Base-by-base conservation (phyloP, 1,140 invertebrate genomes). In the Drosophila subobscura region DNA sequence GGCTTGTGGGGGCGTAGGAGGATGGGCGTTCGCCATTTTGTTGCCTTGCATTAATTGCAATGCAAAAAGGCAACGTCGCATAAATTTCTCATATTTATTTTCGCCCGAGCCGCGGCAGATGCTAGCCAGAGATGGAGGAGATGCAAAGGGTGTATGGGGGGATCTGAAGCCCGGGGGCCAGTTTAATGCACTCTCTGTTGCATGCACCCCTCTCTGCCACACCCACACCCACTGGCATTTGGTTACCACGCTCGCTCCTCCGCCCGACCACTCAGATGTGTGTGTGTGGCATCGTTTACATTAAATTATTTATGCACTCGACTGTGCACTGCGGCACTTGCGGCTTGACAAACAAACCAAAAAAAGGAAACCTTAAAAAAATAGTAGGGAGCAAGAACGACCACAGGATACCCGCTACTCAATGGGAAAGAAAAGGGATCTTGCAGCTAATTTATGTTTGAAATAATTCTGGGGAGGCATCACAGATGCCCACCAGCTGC, bases 51-150 rank as follows among this genome's bases (percentile, higher is more conserved):
- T 84, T 84, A 84, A 84, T 86, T 85, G 79, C 77, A 73, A 74
- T 80, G 81, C 77, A 76, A 72, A 86, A 61, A 80, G 67, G 72
- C 81, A 80, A 46, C 77, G 72, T 80, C 84, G 80, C 80, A 85
- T 85, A 85, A 85, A 85, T 85, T 85, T 86, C 81, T 86, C 81
- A 77, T 86, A 85, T 85, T 85, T 85, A 86, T 86, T 85, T 85
- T 84, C 54, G 77, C 68, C 52, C 10, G 59, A 77, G 77, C 67
- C 64, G 33, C 33, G 33, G 63, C 78, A 81, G 79, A 83, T 81
- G 78, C 53, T 71, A 65, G 72, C 67, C 44, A 27, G 44, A 37
- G 33, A 65, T 10, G n/a, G 49, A 47, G 23, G 50, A 25, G 41
- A 33, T 23, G n/a, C 16, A 50, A n/a, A 6, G 16, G 16, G 33